Base-by-base conservation (phyloP, 2,113 vertebrate genomes). In the Callopanchax toddi region DNA sequence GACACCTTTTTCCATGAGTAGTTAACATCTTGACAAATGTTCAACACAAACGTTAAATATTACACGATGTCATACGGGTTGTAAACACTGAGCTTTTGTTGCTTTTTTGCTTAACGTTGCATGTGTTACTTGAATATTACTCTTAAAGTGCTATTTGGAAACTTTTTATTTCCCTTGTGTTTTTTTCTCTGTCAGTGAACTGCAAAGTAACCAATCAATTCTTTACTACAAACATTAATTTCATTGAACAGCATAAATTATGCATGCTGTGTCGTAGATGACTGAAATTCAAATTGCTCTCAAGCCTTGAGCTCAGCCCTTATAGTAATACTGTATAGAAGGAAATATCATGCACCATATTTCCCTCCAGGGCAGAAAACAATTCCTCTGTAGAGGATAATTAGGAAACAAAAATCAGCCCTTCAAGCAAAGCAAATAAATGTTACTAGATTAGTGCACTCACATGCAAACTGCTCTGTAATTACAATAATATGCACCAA, bases 281-380 rank as follows among this genome's bases (percentile, higher is more conserved):
- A 43, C 8, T 22, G 16, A 21, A 29, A 23, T 40, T 46, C 46
- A 56, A 15, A 62, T 34, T 10, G 5, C 12, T 45, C 16, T 15
- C 22, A 12, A 17, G 12, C n/a, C 40, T 18, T 32, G 4, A 4
- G 23, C 15, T 16, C 5, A 56, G 20, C 12, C 8, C 5, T 0
- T 29, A 22, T 29, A 55, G 2, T 2, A 8, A 2, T 16, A 34
- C 29, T 22, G 18, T 34, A 21, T 13, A 6, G 8, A 7, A 56
- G 18, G 11, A 49, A 60, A 56, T 32, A 29, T 45, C 3, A 4
- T 48, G 18, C 29, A 61, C 50, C 29, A 22, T 68, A 9, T 50
- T 45, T 25, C 26, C 15, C 46, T 5, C 4, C 9, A 5, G n/a
- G 12, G n/a, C 45, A 45, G 22, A 55, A 46, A 46, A 22, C 9